phyloP scores from a whole-genome alignment of 2,113 vertebrate genomes.

The Neogale vison region DNA sequence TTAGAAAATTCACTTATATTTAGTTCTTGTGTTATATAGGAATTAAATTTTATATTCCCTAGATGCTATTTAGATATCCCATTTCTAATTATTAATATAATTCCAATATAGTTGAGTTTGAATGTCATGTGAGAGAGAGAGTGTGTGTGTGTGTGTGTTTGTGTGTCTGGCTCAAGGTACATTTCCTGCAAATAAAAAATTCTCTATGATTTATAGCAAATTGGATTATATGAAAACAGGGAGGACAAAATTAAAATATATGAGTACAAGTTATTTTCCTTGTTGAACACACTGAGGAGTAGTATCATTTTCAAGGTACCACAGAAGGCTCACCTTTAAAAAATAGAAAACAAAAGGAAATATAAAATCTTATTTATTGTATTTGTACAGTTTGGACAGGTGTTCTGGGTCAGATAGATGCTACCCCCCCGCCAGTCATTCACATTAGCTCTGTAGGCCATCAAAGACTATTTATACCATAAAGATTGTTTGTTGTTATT shows the following conservation, averaged over 20 bases:
- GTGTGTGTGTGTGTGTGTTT: neutral
- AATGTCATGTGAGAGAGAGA: neutral
- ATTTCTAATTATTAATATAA: neutral
- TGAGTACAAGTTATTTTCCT: neutral
- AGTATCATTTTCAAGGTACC: neutral
- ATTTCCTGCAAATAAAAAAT: neutral
- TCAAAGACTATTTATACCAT: neutral
- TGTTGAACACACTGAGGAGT: neutral
- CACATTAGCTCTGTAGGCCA: neutral
- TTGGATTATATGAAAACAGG: neutral
- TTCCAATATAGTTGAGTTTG: neutral
- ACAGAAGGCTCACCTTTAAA: neutral
- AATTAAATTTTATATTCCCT: neutral
- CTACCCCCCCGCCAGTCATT: neutral
- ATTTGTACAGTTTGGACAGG: neutral
- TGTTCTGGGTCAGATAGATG: neutral
- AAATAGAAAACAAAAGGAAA: neutral
- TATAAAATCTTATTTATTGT: conserved; percentile 8
- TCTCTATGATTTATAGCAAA: neutral
- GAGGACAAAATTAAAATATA: conserved; percentile 18
- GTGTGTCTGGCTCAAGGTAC: neutral
- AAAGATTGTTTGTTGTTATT: neutral
- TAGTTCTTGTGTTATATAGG: neutral
- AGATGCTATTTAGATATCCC: neutral
- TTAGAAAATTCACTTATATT: neutral